These are phyloP conservation scores for Malurus alboscapulatus DNA, from an alignment of 2,113 vertebrate genomes.

Conservation along the genomic window DNA sequence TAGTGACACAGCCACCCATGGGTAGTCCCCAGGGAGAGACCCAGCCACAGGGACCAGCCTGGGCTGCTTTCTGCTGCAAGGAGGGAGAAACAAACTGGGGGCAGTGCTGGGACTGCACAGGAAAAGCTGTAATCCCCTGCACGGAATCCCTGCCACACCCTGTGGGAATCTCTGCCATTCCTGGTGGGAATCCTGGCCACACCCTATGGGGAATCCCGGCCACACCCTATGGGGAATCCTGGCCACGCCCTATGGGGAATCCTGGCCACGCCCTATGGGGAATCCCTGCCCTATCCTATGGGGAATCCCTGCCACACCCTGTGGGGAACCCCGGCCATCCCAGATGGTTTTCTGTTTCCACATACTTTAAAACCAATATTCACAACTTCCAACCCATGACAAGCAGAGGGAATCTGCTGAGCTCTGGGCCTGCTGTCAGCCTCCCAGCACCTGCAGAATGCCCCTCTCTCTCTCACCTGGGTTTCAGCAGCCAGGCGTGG, in stretches of 20 bases:
- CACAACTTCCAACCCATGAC: neutral
- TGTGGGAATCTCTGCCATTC: too few relatives aligned
- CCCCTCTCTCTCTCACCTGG: conserved; percentile 79
- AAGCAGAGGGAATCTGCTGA: neutral
- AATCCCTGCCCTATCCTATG: fast-evolving
- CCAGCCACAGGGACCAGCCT: neutral
- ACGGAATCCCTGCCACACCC: fast-evolving
- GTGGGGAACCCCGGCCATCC: fast-evolving
- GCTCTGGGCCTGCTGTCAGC: neutral
- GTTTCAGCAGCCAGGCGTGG: conserved; percentile 87
- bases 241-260: too few relatives aligned
- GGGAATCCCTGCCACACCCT: neutral
- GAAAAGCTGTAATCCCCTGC: neutral
- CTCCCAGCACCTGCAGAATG: neutral
- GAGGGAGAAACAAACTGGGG: neutral
- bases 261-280: fast-evolving
- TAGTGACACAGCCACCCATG: neutral
- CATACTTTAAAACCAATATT: neutral
- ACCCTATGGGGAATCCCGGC: fast-evolving
- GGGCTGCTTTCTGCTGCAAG: neutral
- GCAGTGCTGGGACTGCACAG: neutral
- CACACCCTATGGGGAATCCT: neutral
- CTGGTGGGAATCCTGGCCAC: neutral
- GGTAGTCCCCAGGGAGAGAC: neutral
- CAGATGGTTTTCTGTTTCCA: neutral